These are phyloP conservation scores for Bedellia somnulentella DNA, from an alignment of 2,888 invertebrate genomes.

Conservation along the genomic window DNA sequence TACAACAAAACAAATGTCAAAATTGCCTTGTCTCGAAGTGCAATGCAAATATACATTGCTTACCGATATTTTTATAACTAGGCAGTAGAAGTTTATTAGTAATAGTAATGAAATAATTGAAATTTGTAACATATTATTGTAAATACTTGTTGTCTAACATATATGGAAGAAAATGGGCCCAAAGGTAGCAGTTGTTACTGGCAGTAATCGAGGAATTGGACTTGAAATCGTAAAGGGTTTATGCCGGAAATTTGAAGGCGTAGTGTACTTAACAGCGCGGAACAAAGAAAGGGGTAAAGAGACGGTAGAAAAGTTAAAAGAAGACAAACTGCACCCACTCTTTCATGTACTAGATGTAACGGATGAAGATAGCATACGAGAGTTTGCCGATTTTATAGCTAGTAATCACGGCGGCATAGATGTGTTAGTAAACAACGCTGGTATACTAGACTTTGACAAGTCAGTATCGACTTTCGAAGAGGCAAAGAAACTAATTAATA, in stretches of 20 bases:
- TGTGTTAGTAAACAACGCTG: conserved; percentile 78
- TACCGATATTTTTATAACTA: too few species aligned
- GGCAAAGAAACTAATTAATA: conserved; percentile 69
- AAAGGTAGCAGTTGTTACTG: conserved; percentile 55
- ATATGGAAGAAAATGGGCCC: conserved; percentile 49
- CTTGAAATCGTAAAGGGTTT: conserved; percentile 57
- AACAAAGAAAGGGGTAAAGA: conserved; percentile 61
- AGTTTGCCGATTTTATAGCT: conserved; percentile 61
- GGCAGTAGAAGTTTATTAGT: conserved; percentile 1
- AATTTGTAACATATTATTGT: conserved; percentile 1
- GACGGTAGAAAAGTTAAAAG: conserved; percentile 64
- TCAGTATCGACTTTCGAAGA: conserved; percentile 68
- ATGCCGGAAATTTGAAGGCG: conserved; percentile 68
- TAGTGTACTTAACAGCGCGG: conserved; percentile 74
- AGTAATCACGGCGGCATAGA: conserved; percentile 69
- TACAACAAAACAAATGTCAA: too few species aligned
- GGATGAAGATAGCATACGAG: conserved; percentile 61
- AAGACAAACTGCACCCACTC: conserved; percentile 56
- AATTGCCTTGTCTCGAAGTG: too few species aligned
- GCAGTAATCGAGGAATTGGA: conserved; percentile 48
- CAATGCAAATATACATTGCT: too few species aligned
- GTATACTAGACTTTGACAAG: conserved; percentile 66
- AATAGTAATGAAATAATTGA: too few species aligned
- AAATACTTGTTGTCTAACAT: conserved; percentile 3
- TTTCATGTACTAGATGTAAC: conserved; percentile 74